Base-by-base conservation (phyloP, 2,113 vertebrate species). In the Tonatia bakeri region DNA sequence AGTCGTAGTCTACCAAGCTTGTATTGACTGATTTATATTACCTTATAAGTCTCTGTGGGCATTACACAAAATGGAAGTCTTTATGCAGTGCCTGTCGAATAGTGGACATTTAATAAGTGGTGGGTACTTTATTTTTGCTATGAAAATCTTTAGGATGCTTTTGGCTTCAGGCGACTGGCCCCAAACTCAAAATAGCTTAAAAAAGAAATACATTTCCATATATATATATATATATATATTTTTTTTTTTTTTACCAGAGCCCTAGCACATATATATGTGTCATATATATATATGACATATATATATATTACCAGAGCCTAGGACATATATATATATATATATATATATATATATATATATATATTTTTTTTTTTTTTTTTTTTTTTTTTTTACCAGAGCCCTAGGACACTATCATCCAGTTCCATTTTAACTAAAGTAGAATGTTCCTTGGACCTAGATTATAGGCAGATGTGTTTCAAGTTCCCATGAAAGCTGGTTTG, bases 71-170 rank as follows among this genome's bases (percentile, higher is more conserved):
- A 87, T 24, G 75, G 45, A 92, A 92, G 77, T 80, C 28, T 76
- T 56, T 50, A 4, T 92, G 33, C n/a, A 89, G 52, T 88, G 17
- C 3, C 2, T 80, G 40, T 13, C 40, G 75, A 47, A 54, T 36
- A 84, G 64, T 12, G 54, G 22, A 11, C 12, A 84, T 69, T 90
- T 33, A 82, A 4, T 77, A 88, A 84, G 45, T 83, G 61, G n/a
- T 38, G 7, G 64, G 36, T 67, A 20, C 15, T 86, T 79, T 70
- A 33, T 82, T 86, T 45, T 70, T 38, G 38, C 72, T 52, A 28
- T 65, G 28, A 92, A 33, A 92, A 90, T 87, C 4, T 56, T 92
- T 90, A 83, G n/a, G 70, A 80, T 95, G 28, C 84, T 50, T 87
- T 75, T 79, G 64, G 43, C 24, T 89, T 10, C 24, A 67, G 67